Evolutionary conservation across 1,140 invertebrate species (phyloP).

Genomic region (Brachionus angularis): DNA sequence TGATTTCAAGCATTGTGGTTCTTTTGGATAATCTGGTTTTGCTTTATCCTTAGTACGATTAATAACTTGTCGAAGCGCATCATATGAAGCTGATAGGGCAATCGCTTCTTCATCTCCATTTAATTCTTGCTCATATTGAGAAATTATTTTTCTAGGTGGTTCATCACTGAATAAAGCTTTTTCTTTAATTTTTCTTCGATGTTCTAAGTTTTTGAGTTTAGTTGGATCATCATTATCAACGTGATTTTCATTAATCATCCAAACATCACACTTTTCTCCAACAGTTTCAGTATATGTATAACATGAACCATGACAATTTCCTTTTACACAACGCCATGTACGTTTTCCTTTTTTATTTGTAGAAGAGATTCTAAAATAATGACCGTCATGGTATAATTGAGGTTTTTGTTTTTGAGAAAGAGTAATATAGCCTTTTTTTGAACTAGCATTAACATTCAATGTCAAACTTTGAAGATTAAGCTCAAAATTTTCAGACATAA

Average conservation of each 20-base stretch:
- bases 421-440: not conserved
- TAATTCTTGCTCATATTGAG: not conserved
- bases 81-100: not conserved
- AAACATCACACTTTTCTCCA: not conserved
- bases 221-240: not conserved
- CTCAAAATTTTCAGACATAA: no score
- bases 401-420: not conserved
- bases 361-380: not conserved
- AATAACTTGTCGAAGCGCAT: not conserved
- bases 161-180: not conserved
- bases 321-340: not conserved
- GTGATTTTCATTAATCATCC: not conserved
- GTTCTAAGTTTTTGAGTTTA: not conserved
- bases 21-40: slow-evolving; percentile 7
- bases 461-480: not conserved
- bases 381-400: not conserved
- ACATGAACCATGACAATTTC: not conserved
- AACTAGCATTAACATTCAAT: slow-evolving; percentile 1
- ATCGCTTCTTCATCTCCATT: not conserved
- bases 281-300: slow-evolving; percentile 14
- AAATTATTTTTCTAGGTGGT: not conserved
- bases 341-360: not conserved
- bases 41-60: not conserved
- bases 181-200: not conserved
- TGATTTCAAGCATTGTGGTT: not conserved